Conservation (phyloP, 2,888 invertebrate species). For the Drosophila borborema region DNA sequence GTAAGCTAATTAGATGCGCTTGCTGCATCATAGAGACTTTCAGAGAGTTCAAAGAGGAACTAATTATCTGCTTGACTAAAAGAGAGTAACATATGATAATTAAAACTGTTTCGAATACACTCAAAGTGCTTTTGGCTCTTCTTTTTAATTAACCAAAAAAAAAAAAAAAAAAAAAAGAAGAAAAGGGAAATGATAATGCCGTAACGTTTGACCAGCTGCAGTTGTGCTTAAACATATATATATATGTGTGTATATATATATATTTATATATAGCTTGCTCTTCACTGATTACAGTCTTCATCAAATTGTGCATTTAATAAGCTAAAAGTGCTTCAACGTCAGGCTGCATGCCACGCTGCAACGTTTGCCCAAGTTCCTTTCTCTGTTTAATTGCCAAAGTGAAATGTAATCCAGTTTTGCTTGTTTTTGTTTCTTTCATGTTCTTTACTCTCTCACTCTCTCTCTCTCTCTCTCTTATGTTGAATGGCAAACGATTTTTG, state of each 20-base stretch:
- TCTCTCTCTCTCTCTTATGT: slow-evolving; percentile 24
- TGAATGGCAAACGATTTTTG: slow-evolving; percentile 53
- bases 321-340: slow-evolving; percentile 57
- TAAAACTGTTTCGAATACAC: slow-evolving; percentile 26
- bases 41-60: slow-evolving; percentile 3
- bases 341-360: slow-evolving; percentile 29
- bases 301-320: slow-evolving; percentile 62
- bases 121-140: slow-evolving; percentile 18
- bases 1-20: slow-evolving; percentile 6
- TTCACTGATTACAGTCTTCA: slow-evolving; percentile 32
- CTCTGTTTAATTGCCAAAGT: slow-evolving; percentile 64
- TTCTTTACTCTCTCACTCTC: neutral
- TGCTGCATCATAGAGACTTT: slow-evolving; percentile 1
- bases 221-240: neutral
- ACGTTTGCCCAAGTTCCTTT: slow-evolving; percentile 19
- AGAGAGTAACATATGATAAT: slow-evolving; percentile 44
- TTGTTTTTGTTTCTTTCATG: neutral
- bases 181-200: neutral
- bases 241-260: neutral
- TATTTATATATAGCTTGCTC: neutral
- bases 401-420: slow-evolving; percentile 61
- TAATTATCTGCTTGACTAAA: slow-evolving; percentile 13
- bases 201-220: slow-evolving; percentile 11
- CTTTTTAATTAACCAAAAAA: slow-evolving; percentile 16
- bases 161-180: neutral